Base-by-base conservation (phyloP, 2,113 vertebrate species). In the Hypocryptadius cinnamomeus region DNA sequence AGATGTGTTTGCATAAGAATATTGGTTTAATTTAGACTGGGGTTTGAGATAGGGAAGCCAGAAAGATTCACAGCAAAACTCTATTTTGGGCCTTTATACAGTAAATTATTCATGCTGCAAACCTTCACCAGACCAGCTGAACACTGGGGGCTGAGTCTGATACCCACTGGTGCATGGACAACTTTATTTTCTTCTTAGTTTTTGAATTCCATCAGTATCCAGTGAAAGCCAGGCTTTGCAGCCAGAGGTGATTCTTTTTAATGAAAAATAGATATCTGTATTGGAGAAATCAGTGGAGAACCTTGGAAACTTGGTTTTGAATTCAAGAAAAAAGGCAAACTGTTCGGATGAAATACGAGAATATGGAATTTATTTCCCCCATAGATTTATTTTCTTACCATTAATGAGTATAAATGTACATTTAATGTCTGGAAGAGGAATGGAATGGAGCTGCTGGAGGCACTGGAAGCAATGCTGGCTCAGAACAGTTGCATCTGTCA, bases 351-450 rank as follows among this genome's bases (percentile, higher is more conserved):
- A 85, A 92, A 77, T 77, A 65, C 0, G 18, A 87, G 81, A 93
- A 85, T 83, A 81, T 50, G 79, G 42, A 78, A 71, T 94, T 96
- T 95, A 91, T 93, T 96, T 91, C 40, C 48, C n/a, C 28, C 8
- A 6, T 20, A 22, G 82, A 86, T 94, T 88, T 78, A 45, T 90
- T 94, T 83, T n/a, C 93, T 91, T 96, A 80, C 80, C 85, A 96
- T 95, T 96, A 71, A 54, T 24, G 40, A 85, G 24, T 78, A 78
- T 78, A 88, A 96, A 88, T 64, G 79, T 78, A 78, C 90, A 71
- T 51, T 86, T 59, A 37, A 71, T 90, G 90, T 79, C 54, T 83
- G 53, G 57, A 54, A 87, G 85, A 94, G 74, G 60, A 30, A 39
- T 42, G 60, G 65, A 5, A 42, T 19, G 63, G 85, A 53, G 25